Evolutionary conservation across 1,140 invertebrate species (phyloP).

Genomic region (Neodiprion virginianus): DNA sequence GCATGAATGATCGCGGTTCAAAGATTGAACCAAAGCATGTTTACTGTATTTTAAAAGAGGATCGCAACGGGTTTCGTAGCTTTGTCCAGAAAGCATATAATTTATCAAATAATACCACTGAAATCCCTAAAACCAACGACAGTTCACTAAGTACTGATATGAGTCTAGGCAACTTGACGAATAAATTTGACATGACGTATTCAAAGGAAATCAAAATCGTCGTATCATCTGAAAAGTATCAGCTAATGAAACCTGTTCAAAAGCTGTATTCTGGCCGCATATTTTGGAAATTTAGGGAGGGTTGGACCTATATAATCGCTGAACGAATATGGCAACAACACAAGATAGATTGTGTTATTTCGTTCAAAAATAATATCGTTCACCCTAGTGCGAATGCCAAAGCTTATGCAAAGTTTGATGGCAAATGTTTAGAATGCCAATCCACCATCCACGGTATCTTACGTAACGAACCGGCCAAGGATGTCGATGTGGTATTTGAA

Average conservation of each 20-base stretch:
- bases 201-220: constrained; percentile 17
- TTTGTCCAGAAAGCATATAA: constrained; percentile 8
- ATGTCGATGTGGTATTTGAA: constrained; percentile 19
- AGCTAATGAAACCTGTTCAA: constrained; percentile 12
- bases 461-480: constrained; percentile 13
- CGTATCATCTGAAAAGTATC: constrained; percentile 20
- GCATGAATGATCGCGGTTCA: neutral
- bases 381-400: constrained; percentile 9
- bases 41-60: constrained; percentile 15
- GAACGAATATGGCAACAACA: constrained; percentile 18
- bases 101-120: neutral
- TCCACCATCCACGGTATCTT: constrained; percentile 14
- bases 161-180: constrained; percentile 26
- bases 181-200: constrained; percentile 16
- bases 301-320: constrained; percentile 21
- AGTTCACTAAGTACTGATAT: too few species aligned
- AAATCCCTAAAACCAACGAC: neutral
- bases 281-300: constrained; percentile 19
- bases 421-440: constrained; percentile 19
- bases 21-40: constrained; percentile 10
- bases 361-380: constrained; percentile 25
- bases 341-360: constrained; percentile 20
- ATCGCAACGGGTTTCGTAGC: constrained; percentile 15
- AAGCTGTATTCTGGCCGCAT: constrained; percentile 13
- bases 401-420: constrained; percentile 10